A percentile compares a stretch with the other conserved stretches of the same genome.
phyloP scores from a whole-genome alignment of 2,888 invertebrate genomes.

The Synanthedon tipuliformis region DNA sequence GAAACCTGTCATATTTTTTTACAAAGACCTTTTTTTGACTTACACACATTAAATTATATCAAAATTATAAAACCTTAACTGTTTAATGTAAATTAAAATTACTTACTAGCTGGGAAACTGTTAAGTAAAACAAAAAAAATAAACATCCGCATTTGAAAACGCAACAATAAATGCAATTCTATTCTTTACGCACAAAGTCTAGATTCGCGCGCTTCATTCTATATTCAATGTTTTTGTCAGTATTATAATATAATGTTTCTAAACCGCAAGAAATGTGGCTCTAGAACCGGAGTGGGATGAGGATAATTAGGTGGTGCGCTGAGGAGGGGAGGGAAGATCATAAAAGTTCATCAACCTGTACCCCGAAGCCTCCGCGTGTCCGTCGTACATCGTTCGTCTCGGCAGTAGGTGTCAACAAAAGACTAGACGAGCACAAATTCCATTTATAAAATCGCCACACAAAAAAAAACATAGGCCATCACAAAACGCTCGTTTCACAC shows the following conservation, averaged over 20 bases:
- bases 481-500: conserved; percentile 20
- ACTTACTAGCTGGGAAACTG: no score
- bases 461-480: not conserved
- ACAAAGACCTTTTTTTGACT: no score
- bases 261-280: conserved; percentile 28
- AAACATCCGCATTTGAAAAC: no score
- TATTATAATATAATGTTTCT: conserved; percentile 19
- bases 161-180: no score
- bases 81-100: no score
- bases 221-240: not conserved
- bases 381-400: conserved; percentile 14
- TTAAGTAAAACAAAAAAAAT: no score
- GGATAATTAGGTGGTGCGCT: conserved; percentile 38
- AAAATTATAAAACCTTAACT: no score
- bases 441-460: not conserved
- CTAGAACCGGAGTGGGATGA: conserved; percentile 20
- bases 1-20: no score
- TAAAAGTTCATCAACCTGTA: conserved; percentile 29
- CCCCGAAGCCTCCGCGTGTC: conserved; percentile 30
- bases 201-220: not conserved
- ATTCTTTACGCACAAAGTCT: not conserved
- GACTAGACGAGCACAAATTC: conserved; percentile 1
- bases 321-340: conserved; percentile 17
- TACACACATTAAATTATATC: no score
- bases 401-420: conserved; percentile 4